These are phyloP conservation scores for Atrina japonica DNA, from an alignment of 2,888 invertebrate genomes.

Conservation along the genomic window DNA sequence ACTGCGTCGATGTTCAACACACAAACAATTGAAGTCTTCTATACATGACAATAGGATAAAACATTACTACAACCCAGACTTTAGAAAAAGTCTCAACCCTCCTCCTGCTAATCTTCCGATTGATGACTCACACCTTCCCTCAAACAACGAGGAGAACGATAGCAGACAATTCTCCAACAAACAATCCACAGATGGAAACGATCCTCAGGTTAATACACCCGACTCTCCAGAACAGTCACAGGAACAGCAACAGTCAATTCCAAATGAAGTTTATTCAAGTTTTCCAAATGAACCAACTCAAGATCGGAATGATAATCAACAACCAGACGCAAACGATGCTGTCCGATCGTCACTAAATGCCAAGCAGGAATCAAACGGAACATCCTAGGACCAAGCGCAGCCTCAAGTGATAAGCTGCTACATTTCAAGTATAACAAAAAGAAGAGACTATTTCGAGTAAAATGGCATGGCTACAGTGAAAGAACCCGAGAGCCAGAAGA, in stretches of 20 bases:
- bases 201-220: neutral
- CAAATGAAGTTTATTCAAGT: neutral
- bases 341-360: too few species aligned
- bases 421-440: neutral
- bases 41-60: slow-evolving; percentile 26
- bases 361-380: too few species aligned
- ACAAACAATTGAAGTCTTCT: neutral
- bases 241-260: neutral
- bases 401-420: neutral
- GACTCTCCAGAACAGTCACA: neutral
- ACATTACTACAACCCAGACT: slow-evolving; percentile 10
- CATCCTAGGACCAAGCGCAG: neutral
- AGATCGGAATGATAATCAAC: neutral
- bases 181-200: neutral
- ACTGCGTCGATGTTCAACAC: slow-evolving; percentile 17
- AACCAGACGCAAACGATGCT: too few species aligned
- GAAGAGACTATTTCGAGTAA: neutral
- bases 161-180: neutral
- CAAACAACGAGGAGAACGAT: neutral
- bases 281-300: neutral
- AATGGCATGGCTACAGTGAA: slow-evolving; percentile 1
- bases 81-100: neutral
- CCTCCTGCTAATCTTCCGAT: neutral
- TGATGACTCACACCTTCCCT: slow-evolving; percentile 3
- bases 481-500: neutral